Evolutionary conservation across 1,140 invertebrate species (phyloP).

Genomic region (Camponotus floridanus): DNA sequence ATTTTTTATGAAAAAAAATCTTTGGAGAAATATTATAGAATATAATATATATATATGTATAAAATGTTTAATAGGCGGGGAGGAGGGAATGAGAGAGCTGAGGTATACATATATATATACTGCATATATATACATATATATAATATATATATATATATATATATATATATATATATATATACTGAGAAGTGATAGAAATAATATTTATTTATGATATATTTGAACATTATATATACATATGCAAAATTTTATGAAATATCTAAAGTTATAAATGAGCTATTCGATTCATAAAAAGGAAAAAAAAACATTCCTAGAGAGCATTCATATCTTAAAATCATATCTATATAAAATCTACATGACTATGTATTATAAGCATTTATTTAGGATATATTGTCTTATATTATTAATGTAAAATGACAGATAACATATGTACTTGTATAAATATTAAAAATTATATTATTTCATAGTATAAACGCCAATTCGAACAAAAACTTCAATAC

Average conservation of each 20-base stretch:
- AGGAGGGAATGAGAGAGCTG: too few species aligned
- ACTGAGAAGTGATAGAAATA: not conserved
- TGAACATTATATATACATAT: not conserved
- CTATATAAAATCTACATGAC: not conserved
- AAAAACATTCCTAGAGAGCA: not conserved
- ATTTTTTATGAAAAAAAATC: slow-evolving; percentile 18
- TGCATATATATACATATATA: too few species aligned
- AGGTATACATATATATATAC: not conserved
- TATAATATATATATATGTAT: not conserved
- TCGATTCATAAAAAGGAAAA: not conserved
- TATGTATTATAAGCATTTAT: not conserved
- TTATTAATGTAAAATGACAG: not conserved
- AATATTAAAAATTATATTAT: not conserved
- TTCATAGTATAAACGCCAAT: not conserved
- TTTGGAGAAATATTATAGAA: not conserved
- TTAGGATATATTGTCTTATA: not conserved
- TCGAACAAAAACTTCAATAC: not conserved
- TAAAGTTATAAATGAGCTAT: not conserved
- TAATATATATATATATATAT: not conserved
- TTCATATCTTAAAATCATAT: not conserved
- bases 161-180: not conserved
- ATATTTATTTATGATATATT: slow-evolving; percentile 16
- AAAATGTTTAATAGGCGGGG: not conserved
- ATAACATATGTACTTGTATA: not conserved
- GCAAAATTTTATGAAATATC: not conserved